phyloP scores from a whole-genome alignment of 2,797 vertebrate genomes.

The Champsocephalus gunnari region DNA sequence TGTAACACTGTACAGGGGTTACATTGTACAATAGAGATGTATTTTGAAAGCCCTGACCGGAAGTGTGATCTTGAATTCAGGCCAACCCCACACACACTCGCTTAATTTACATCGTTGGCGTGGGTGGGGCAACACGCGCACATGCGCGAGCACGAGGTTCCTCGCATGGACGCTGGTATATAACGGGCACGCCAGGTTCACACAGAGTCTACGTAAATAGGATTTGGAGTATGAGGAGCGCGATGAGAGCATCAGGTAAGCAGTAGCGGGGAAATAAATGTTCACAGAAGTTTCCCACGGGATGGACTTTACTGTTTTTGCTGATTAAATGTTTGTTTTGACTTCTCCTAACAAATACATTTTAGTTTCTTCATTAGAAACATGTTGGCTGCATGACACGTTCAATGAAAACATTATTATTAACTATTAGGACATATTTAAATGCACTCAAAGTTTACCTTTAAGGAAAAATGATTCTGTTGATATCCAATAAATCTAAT shows the following conservation, averaged over 20 bases:
- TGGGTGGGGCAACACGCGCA: constrained; percentile 20
- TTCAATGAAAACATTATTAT: neutral
- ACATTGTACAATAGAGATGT: neutral
- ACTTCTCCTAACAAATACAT: neutral
- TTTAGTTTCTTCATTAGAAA: neutral
- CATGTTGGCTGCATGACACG: neutral
- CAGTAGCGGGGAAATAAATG: neutral
- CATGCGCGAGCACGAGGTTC: constrained; percentile 31
- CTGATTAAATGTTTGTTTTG: neutral
- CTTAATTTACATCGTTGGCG: neutral
- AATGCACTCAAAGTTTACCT: neutral
- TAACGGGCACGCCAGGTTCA: constrained; percentile 68
- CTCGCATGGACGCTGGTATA: constrained; percentile 71
- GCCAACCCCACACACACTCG: neutral
- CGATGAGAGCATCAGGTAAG: constrained; percentile 65
- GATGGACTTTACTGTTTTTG: neutral
- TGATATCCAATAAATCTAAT: neutral
- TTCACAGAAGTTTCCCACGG: constrained; percentile 3
- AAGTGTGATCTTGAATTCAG: neutral
- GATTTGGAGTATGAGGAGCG: constrained; percentile 52
- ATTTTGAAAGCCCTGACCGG: constrained; percentile 42
- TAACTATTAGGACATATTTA: neutral
- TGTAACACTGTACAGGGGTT: too few species aligned
- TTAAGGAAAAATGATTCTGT: neutral
- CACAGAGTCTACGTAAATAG: constrained; percentile 63